phyloP scores from a whole-genome alignment of 2,113 vertebrate species.

The Uria aalge region DNA sequence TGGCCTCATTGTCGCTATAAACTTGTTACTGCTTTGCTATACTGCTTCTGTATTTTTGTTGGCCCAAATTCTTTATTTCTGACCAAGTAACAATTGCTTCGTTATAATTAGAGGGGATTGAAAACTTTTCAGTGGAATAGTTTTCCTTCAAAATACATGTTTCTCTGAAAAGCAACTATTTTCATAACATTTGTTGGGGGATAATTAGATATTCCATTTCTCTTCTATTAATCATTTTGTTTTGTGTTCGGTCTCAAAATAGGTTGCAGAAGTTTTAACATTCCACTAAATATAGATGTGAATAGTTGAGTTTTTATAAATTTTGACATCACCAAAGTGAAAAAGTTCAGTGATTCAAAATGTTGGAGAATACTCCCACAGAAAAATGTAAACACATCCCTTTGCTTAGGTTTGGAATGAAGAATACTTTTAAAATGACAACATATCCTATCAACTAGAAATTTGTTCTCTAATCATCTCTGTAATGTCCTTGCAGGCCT shows the following conservation, averaged over 20 bases:
- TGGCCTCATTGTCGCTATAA: not conserved
- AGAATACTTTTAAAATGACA: not conserved
- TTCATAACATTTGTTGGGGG: not conserved
- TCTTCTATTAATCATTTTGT: not conserved
- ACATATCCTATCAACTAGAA: not conserved
- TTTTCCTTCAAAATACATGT: not conserved
- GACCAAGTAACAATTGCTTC: not conserved
- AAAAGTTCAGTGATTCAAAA: not conserved
- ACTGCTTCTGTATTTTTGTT: not conserved
- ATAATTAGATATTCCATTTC: not conserved
- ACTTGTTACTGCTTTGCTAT: not conserved
- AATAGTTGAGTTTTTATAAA: not conserved
- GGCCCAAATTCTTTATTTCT: not conserved
- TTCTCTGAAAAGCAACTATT: not conserved
- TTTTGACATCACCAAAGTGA: not conserved
- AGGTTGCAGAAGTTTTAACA: not conserved
- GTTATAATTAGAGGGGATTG: not conserved
- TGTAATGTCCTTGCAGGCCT: not conserved
- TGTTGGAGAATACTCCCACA: not conserved
- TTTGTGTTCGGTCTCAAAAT: not conserved
- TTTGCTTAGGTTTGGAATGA: not conserved
- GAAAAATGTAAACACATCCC: not conserved
- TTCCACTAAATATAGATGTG: not conserved
- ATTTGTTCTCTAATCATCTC: not conserved
- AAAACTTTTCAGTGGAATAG: slow-evolving; percentile 52